Evolutionary conservation across 2,888 invertebrate genomes (phyloP).

Genomic region (Tolmerus cingulatus): DNA sequence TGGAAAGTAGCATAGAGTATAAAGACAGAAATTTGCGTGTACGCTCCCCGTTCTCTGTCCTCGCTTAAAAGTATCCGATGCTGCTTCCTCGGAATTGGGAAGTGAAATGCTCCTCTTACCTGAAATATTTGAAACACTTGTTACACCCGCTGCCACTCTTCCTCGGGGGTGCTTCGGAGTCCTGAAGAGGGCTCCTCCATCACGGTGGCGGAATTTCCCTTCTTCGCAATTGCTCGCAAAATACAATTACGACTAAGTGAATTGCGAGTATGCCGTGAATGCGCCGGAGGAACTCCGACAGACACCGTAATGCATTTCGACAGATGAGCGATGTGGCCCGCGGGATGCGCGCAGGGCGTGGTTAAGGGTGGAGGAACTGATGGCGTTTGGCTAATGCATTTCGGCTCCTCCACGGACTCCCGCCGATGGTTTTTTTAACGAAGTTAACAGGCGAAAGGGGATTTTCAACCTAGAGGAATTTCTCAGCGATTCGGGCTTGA

Average conservation of each 20-base stretch:
- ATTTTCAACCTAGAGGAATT: neutral
- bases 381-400: constrained; percentile 9
- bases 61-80: neutral
- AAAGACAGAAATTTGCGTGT: neutral
- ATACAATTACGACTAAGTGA: constrained; percentile 28
- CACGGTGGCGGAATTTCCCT: neutral
- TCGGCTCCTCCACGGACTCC: neutral
- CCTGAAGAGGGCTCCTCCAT: neutral
- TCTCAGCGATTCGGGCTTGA: neutral
- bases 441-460: neutral
- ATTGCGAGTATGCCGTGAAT: constrained; percentile 9
- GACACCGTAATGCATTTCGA: neutral
- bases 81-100: too few relatives aligned
- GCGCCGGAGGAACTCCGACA: neutral
- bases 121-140: constrained; percentile 6
- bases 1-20: neutral
- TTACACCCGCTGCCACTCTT: neutral
- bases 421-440: neutral
- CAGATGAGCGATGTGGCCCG: neutral
- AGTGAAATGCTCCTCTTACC: constrained; percentile 1
- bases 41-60: neutral
- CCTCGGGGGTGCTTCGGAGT: too few relatives aligned
- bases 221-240: neutral
- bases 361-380: neutral
- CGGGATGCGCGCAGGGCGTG: too few relatives aligned